Base-by-base conservation (phyloP, 2,113 vertebrate species). In the Steatornis caripensis region DNA sequence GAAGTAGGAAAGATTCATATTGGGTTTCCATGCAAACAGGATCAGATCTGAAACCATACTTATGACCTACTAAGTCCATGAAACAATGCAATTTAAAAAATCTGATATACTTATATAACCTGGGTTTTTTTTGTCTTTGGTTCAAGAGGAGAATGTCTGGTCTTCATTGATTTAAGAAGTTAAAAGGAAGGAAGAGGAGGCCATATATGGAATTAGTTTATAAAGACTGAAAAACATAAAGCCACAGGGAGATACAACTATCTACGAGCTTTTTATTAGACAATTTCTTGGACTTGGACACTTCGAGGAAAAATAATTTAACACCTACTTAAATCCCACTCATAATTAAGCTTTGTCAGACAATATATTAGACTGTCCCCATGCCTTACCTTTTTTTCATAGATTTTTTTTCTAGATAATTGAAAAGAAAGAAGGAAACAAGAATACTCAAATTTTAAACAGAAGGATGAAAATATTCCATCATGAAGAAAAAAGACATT, bases 121-220 rank as follows among this genome's bases (percentile, higher is more conserved):
- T n/a, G 11, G 0, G 16, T 34, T 37, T 32, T n/a, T n/a, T 62
- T 27, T 30, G 26, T 2, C 3, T 43, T 12, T 36, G 11, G 13
- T 21, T 37, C 5, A 46, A 70, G 23, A 19, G 34, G 43, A 71
- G 71, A 71, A 29, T 54, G 5, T 23, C 10, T 36, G 14, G 15
- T 37, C 36, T 72, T 70, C 45, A 43, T 15, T 29, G 20, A 11
- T 34, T 29, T 51, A 23, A n/a, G 24, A 41, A 78, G 17, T 49
- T 57, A 49, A 69, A 85, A 60, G 34, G 8, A 27, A 68, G 16
- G 15, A 74, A 69, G 21, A 62, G 13, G 6, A 46, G 5, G 76
- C 1, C 6, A 41, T 43, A 24, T 6, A 26, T 8, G 10, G 12
- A 54, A 19, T n/a, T 57, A 60, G 16, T 12, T 64, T 77, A 12